phyloP scores from a whole-genome alignment of 2,888 invertebrate genomes.

The Girardia tigrina region DNA sequence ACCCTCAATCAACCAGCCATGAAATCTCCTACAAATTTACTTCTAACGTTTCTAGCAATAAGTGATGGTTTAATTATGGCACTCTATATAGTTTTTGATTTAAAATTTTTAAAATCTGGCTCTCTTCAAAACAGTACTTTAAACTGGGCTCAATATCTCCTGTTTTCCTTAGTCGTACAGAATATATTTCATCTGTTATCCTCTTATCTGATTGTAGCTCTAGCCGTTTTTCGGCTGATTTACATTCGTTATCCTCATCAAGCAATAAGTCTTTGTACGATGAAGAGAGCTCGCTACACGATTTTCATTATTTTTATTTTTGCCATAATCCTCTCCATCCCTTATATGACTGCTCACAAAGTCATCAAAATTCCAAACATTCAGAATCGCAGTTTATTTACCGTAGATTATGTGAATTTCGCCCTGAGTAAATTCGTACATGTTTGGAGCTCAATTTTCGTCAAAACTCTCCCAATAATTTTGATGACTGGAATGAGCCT shows the following conservation, averaged over 20 bases:
- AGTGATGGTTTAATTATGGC: constrained; percentile 34
- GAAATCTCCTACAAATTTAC: constrained; percentile 32
- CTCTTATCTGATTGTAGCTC: constrained; percentile 30
- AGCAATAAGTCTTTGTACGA: constrained; percentile 51
- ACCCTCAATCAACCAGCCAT: constrained; percentile 34
- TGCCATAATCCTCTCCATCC: constrained; percentile 27
- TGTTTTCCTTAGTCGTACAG: constrained; percentile 12
- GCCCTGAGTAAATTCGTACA: constrained; percentile 20
- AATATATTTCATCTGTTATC: constrained; percentile 30
- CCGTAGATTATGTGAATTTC: constrained; percentile 6
- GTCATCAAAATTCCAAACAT: background rate
- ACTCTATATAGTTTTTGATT: constrained; percentile 29
- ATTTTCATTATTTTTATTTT: constrained; percentile 6
- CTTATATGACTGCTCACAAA: constrained; percentile 29
- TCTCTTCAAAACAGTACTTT: background rate
- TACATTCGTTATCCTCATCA: constrained; percentile 56
- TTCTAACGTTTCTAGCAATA: constrained; percentile 33
- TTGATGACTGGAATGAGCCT: constrained; percentile 32
- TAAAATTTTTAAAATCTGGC: constrained; percentile 30
- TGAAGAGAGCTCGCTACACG: constrained; percentile 24
- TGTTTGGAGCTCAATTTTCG: constrained; percentile 29
- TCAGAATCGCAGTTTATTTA: background rate
- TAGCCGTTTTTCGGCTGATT: constrained; percentile 33
- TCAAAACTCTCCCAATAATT: constrained; percentile 31
- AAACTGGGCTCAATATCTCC: constrained; percentile 23